A percentile compares a stretch with the other conserved stretches of the same genome.
Conservation (phyloP, 2,888 invertebrate species). For the Branchellion lobata region DNA sequence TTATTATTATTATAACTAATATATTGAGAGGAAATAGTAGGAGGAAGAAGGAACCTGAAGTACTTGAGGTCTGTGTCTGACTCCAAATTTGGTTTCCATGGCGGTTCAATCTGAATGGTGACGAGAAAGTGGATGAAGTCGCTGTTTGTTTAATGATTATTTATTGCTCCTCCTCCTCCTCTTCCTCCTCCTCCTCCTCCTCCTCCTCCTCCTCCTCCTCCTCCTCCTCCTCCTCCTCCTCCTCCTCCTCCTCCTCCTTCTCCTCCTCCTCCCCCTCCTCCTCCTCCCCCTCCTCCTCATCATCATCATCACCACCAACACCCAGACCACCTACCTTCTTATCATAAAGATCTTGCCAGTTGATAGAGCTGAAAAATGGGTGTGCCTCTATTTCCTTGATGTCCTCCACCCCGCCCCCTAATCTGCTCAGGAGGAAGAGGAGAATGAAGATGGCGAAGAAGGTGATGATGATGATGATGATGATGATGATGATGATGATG, state of each 20-base stretch:
- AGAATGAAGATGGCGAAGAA: conserved; percentile 6
- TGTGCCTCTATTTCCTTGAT: conserved; percentile 90
- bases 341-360: conserved; percentile 87
- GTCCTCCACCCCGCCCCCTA: conserved; percentile 87
- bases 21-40: no score
- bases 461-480: conserved; percentile 39
- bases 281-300: not conserved
- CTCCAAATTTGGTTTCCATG: conserved; percentile 71
- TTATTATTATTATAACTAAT: no score
- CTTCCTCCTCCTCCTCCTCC: no score
- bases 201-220: no score
- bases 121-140: not conserved
- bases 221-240: no score
- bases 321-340: conserved; percentile 71
- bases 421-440: conserved; percentile 54
- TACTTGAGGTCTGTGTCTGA: conserved; percentile 79
- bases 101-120: conserved; percentile 74
- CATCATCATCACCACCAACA: not conserved
- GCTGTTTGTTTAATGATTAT: not conserved
- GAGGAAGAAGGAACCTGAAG: conserved; percentile 53
- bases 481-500: conserved; percentile 38
- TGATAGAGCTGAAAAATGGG: conserved; percentile 89
- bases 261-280: no score
- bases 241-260: no score
- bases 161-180: no score